A percentile compares a stretch with the other conserved stretches of the same genome.
Evolutionary conservation across 1,140 invertebrate genomes (phyloP).

Genomic region (Cherax quadricarinatus): DNA sequence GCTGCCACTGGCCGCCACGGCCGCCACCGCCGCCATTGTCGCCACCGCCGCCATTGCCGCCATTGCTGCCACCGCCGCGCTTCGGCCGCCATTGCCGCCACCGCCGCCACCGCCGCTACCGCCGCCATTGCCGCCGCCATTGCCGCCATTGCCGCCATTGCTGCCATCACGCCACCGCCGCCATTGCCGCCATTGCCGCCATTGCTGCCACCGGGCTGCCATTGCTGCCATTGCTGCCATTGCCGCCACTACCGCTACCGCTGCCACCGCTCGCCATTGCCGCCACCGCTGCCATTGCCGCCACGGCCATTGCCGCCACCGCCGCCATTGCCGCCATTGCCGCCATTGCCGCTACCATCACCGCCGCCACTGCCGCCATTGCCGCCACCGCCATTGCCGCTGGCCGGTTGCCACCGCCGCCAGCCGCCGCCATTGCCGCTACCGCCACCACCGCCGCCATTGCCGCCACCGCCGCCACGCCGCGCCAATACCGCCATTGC

Average conservation of each 20-base stretch:
- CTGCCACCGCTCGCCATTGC: not conserved
- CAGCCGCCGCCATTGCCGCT: too few species aligned
- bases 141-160: too few species aligned
- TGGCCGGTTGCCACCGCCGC: too few species aligned
- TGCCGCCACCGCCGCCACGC: not conserved
- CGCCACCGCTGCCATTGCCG: not conserved
- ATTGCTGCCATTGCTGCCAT: not conserved
- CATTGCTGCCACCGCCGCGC: not conserved
- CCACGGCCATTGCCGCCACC: not conserved
- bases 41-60: not conserved
- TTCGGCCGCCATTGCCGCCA: too few species aligned
- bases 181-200: too few species aligned
- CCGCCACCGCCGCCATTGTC: not conserved
- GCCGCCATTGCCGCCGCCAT: not conserved
- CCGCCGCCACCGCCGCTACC: not conserved
- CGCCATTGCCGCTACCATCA: not conserved
- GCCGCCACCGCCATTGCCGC: not conserved
- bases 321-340: not conserved
- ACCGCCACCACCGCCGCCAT: not conserved
- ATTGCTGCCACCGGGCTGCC: too few species aligned
- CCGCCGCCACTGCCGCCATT: not conserved
- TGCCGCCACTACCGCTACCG: not conserved
- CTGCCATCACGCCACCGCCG: too few species aligned
- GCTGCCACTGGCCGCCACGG: not conserved
- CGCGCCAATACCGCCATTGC: too few species aligned